Conservation (phyloP, 2,888 invertebrate genomes). For the Marronus borbonicus region DNA sequence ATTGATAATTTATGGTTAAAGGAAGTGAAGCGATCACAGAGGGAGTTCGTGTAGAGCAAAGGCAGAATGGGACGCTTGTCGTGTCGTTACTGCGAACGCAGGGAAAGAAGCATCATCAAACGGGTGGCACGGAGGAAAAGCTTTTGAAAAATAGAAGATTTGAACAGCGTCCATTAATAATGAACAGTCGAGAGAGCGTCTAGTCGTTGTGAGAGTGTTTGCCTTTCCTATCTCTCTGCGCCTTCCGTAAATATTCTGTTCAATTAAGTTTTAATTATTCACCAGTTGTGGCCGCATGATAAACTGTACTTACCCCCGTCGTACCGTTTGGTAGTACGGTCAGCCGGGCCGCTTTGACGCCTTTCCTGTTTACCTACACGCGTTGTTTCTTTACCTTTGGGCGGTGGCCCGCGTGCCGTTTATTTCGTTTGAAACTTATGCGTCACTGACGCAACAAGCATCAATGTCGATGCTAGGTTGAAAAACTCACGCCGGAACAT, state of each 20-base stretch:
- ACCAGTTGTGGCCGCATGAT: constrained; percentile 36
- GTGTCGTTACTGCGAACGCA: not conserved
- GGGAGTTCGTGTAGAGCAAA: not conserved
- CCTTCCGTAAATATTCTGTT: constrained; percentile 44
- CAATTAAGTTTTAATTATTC: constrained; percentile 47
- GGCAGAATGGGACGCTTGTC: not conserved
- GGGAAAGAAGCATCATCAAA: not conserved
- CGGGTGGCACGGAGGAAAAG: not conserved
- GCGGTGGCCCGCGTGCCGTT: not conserved
- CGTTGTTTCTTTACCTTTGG: constrained; percentile 30
- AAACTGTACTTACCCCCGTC: constrained; percentile 28
- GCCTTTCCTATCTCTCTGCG: constrained; percentile 34
- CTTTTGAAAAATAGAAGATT: constrained; percentile 45
- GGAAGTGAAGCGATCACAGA: not conserved
- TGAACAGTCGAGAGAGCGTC: constrained; percentile 28
- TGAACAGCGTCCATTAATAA: constrained; percentile 36
- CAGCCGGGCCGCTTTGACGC: constrained; percentile 7
- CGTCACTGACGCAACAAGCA: not conserved
- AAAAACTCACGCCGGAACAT: not conserved
- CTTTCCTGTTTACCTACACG: constrained; percentile 31
- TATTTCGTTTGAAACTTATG: constrained; percentile 13
- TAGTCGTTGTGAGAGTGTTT: constrained; percentile 24
- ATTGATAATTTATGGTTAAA: constrained; percentile 35
- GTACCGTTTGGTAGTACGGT: not conserved
- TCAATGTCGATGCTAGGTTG: not conserved